Evolutionary conservation across 1,140 invertebrate genomes (phyloP), one percentile per base, ranked within the genome.

Genomic region (Zaprionus lachaisei): DNA sequence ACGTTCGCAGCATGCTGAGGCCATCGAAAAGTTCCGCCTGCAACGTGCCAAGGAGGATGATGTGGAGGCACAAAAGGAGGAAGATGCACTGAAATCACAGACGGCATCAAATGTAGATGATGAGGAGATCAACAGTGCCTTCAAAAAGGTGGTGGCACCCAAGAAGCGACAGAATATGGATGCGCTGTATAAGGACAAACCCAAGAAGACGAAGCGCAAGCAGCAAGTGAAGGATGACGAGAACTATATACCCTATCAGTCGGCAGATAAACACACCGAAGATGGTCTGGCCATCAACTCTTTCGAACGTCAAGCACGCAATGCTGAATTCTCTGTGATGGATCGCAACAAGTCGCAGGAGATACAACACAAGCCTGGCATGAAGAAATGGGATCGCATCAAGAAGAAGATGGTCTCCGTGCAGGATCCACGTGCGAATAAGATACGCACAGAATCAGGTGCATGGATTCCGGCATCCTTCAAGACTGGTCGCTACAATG

Each of bases 371-470:
- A 94, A 95, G 60, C 94, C 93, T 0, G 94, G 95, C 38, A 92
- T 94, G 22, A 94, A 96, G 81, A 95, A 95, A 91, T 98, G 97
- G 98, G 98, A 99, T 94, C 95, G 97, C 14, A 98, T 98, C 92
- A 96, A 96, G 92, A 99, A 98, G 94, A 98, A 97, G 93, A 98
- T 98, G 95, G 95, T 99, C n/a, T 94, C 94, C 15, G 93, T 95
- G 9, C 95, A 96, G 93, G 94, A 96, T 90, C 90, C 93, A 2
- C 95, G 95, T 73, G 93, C 94, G 20, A 96, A 96, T 56, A 98
- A 97, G 93, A 99, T 99, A 77, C 96, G 96, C 76, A 99, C 98
- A 4, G 99, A 99, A 93, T 98, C 97, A 64, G 99, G 99, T 11
- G 95, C 95, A 1, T 97, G 97, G 95, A 98, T 99, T 81, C 96